Percentiles rank a stretch among this genome's conserved stretches.
phyloP scores from a whole-genome alignment of 2,113 vertebrate genomes.

The Gopherus evgoodei region DNA sequence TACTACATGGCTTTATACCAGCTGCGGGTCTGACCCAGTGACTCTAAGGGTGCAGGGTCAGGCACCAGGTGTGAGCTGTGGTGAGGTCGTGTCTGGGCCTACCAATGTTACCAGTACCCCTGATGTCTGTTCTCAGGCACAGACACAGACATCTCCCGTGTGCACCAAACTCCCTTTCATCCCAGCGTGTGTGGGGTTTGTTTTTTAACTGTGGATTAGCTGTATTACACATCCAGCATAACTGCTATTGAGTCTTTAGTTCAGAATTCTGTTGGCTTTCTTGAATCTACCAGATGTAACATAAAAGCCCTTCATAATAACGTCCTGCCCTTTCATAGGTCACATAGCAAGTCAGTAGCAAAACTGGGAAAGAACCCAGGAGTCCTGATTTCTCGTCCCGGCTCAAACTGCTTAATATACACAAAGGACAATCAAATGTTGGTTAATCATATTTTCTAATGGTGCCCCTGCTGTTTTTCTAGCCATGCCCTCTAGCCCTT shows the following conservation, averaged over 20 bases:
- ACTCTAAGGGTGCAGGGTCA: background rate
- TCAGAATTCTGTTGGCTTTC: background rate
- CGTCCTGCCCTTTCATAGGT: background rate
- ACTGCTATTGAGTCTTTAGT: background rate
- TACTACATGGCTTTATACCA: background rate
- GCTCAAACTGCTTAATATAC: fast-evolving
- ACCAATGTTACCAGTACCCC: too few relatives aligned
- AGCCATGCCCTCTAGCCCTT: conserved; percentile 90
- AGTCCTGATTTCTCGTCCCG: background rate
- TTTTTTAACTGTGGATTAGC: too few relatives aligned
- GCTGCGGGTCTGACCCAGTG: too few relatives aligned
- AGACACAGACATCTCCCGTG: background rate
- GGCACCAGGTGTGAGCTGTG: background rate
- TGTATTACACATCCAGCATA: background rate
- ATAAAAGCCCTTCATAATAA: background rate
- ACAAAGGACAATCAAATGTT: background rate
- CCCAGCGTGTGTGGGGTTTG: too few relatives aligned
- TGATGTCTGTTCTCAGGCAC: background rate
- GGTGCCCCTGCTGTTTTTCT: background rate
- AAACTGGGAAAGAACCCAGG: background rate
- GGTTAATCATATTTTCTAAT: background rate
- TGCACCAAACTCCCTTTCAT: background rate
- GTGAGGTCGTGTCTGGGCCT: background rate
- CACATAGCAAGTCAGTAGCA: background rate
- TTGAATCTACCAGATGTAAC: background rate